phyloP scores from a whole-genome alignment of 2,797 vertebrate genomes.

The Poecilia wingei region DNA sequence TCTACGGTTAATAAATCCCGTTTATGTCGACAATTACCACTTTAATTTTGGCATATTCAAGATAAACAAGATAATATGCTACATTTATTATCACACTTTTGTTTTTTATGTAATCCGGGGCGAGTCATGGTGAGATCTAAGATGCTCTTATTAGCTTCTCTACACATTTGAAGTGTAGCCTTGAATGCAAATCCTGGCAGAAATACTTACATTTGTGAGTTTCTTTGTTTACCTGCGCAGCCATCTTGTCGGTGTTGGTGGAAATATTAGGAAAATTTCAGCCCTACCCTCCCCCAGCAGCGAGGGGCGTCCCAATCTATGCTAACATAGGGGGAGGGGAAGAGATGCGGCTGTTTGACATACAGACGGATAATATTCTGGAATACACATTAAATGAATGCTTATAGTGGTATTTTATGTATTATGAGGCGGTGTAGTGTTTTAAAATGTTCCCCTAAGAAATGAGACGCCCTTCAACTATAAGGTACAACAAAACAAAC shows the following conservation, averaged over 20 bases:
- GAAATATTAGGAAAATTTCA: background rate
- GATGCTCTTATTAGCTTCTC: background rate
- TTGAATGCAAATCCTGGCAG: too few relatives aligned
- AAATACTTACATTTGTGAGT: background rate
- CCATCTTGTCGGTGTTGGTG: background rate
- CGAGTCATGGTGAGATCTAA: background rate
- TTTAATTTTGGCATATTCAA: background rate
- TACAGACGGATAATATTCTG: background rate
- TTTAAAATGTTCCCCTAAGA: background rate
- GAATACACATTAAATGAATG: background rate
- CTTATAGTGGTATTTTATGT: background rate
- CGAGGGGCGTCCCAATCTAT: background rate
- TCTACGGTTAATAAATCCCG: background rate
- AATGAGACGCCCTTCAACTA: background rate
- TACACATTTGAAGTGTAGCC: background rate
- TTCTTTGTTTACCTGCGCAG: constrained; percentile 8
- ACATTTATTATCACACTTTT: background rate
- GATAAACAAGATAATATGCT: background rate
- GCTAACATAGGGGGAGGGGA: background rate
- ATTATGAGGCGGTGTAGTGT: background rate
- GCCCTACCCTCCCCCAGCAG: background rate
- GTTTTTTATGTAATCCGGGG: background rate
- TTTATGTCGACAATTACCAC: background rate
- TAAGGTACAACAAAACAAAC: background rate
- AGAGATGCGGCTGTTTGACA: background rate